Evolutionary conservation across 2,797 vertebrate genomes (phyloP).

Genomic region (Threskiornis aethiopicus): DNA sequence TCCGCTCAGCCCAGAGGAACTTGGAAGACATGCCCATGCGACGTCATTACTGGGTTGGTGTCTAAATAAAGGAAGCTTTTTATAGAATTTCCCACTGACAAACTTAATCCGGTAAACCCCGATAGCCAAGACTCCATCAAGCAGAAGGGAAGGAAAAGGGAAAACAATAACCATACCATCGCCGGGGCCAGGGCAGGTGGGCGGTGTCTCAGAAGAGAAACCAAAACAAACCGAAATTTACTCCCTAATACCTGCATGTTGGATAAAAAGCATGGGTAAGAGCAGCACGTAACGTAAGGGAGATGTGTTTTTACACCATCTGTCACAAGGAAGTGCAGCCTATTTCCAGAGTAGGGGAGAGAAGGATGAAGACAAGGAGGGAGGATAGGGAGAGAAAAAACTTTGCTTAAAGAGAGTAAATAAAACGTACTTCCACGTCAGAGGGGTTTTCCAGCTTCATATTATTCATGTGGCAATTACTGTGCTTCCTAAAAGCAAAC

Average conservation of each 20-base stretch:
- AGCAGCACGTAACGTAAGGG: fast-evolving
- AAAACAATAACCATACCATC: neutral
- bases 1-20: neutral
- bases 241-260: neutral
- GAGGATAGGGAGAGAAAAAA: neutral
- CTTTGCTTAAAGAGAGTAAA: neutral
- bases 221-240: neutral
- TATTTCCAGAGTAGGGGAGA: neutral
- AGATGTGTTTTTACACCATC: neutral
- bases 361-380: neutral
- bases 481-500: neutral
- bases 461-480: neutral
- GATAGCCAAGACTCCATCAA: neutral
- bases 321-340: neutral
- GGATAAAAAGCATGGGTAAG: neutral
- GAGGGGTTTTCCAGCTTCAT: neutral
- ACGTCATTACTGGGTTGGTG: neutral
- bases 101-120: neutral
- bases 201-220: neutral
- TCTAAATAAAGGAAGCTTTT: constrained; percentile 59
- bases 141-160: constrained; percentile 19
- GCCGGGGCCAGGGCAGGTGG: neutral
- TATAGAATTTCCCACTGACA: constrained; percentile 46
- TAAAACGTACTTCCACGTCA: neutral
- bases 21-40: neutral